phyloP scores from a whole-genome alignment of 2,888 invertebrate genomes.

The Achlya flavicornis region DNA sequence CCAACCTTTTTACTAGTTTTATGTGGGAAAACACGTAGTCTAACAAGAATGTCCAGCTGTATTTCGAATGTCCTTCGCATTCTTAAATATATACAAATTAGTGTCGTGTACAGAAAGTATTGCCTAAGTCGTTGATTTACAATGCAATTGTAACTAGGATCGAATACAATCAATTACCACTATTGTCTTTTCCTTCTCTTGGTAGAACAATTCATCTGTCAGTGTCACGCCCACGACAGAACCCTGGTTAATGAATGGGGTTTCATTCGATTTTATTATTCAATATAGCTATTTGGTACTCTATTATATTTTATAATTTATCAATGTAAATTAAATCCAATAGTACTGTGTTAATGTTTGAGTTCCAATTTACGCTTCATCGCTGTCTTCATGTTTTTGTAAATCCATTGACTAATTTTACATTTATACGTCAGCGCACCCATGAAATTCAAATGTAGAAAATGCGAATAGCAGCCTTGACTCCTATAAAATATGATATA shows the following conservation, averaged over 20 bases:
- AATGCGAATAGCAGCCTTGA: no score
- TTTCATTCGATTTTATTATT: constrained; percentile 37
- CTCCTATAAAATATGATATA: no score
- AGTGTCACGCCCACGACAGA: constrained; percentile 42
- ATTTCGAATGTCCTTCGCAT: no score
- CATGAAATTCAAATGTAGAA: not conserved
- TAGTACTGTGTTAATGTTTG: not conserved
- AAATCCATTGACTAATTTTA: not conserved
- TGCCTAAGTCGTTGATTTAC: constrained; percentile 3
- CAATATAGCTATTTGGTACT: constrained; percentile 13
- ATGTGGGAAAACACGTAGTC: no score
- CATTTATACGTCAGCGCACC: not conserved
- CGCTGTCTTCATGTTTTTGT: not conserved
- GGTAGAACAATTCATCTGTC: constrained; percentile 45
- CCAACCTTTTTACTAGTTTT: no score
- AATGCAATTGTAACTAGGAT: constrained; percentile 9
- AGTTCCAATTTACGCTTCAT: not conserved
- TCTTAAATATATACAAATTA: not conserved
- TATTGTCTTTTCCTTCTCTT: constrained; percentile 30
- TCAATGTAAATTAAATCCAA: not conserved
- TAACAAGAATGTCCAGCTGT: no score
- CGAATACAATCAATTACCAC: constrained; percentile 35
- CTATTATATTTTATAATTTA: constrained; percentile 1
- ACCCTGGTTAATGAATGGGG: constrained; percentile 40
- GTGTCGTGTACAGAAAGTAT: not conserved